Base-by-base conservation (phyloP, 2,113 vertebrate genomes). In the Neolamprologus ventralis region DNA sequence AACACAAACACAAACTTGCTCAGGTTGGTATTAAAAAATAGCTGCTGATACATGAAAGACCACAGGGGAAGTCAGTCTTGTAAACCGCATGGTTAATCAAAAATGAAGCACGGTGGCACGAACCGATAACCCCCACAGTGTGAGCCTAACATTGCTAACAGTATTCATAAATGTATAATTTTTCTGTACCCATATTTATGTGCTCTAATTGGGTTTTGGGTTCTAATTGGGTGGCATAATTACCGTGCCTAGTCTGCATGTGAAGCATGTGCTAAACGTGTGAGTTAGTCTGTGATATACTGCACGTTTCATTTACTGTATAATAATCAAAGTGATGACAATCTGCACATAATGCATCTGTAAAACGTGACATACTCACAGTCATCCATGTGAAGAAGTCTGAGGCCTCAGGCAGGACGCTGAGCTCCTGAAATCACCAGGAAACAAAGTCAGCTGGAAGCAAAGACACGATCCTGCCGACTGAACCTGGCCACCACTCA, bases 361-460 rank as follows among this genome's bases (percentile, higher is more conserved):
- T 68, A 37, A 68, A 68, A 75, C 3, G 9, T 53, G 17, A 42
- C 19, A 81, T 3, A 42, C 87, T 98, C 95, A 99, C 98, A 3
- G 92, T 91, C 33, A 97, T 90, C 97, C 97, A 98, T 1, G 95
- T 94, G 91, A 95, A 95, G 96, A 99, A 99, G 26, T 95, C 89
- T 9, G 95, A 91, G 75, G 96, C 95, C 11, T 97, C 95, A 2
- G 96, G 94, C n/a, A 98, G 92, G 28, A 81, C 63, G 42, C 95
- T 94, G 87, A 99, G 65, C 89, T 97, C 98, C 98, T 99, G 94
- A 40, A 88, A 91, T 8, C 42, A 57, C 85, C 75, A 87, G 10
- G 42, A 60, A 31, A 73, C 12, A 85, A 4, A 45, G 2, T 86
- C 55, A 83, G 13, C 53, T 23, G 26, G 23, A 55, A 57, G 4